Evolutionary conservation across 2,797 vertebrate genomes (phyloP), one percentile per base, ranked within the genome.

Genomic region (Synanceia verrucosa): DNA sequence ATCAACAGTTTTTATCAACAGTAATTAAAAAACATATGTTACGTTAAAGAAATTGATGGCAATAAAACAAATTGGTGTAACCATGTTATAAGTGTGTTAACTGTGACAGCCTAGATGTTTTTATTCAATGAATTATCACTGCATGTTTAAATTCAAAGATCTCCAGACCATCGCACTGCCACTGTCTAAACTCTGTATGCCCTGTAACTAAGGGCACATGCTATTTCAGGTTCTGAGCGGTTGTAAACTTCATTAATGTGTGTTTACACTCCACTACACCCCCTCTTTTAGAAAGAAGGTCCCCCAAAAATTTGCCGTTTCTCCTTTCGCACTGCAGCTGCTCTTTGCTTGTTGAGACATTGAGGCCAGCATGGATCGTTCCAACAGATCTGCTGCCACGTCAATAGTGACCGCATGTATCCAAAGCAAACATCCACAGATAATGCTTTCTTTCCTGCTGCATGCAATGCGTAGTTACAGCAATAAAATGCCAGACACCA

Each of bases 321-420:
- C 44, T 68, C 52, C 31, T 66, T 55, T 55, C 14, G 28, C 61
- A 51, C 23, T 80, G 73, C 82, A 82, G 79, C 52, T 76, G 31
- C 50, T 76, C 55, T 59, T 43, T 63, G 34, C 66, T 55, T 52
- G 51, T 34, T 55, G 5, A 39, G 31, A 44, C 29, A 24, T 37
- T 43, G 46, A 53, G 55, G 66, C 39, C 64, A 57, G 41, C 61
- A n/a, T 55, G 39, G 50, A 50, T 58, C 37, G 58, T 62, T 50
- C 3, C 60, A 77, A 70, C 57, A 43, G 52, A 70, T 66, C 37
- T 43, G 37, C 31, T 31, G 37, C 48, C 28, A 62, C 23, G 18
- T 31, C 23, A 0, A 34, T 4, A 61, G 9, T 36, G 33, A 34
- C 47, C 26, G 36, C 3, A 13, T 26, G 23, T 8, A 47, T 59